These are phyloP conservation scores for Scortum barcoo DNA, from an alignment of 2,113 vertebrate species.

Conservation along the genomic window DNA sequence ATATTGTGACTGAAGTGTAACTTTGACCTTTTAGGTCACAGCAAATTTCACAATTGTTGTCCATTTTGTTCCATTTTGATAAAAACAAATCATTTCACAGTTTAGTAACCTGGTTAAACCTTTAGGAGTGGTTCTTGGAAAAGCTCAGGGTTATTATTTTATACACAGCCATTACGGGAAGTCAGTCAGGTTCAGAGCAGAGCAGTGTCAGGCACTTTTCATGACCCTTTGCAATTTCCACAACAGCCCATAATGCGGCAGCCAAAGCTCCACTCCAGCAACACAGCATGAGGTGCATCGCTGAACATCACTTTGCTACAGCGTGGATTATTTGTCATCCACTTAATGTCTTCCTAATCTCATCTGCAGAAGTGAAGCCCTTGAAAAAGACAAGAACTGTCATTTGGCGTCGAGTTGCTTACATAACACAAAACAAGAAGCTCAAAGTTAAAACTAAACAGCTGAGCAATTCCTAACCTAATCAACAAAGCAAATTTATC, in stretches of 20 bases:
- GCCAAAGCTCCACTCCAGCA: neutral
- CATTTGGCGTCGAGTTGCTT: slow-evolving; percentile 26
- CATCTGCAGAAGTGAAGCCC: slow-evolving; percentile 15
- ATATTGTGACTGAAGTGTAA: neutral
- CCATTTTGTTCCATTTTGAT: slow-evolving; percentile 9
- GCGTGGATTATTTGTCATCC: slow-evolving; percentile 8
- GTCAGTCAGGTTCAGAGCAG: slow-evolving; percentile 9
- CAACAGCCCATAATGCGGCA: slow-evolving; percentile 23
- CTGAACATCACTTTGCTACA: slow-evolving; percentile 13
- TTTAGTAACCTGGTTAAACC: neutral
- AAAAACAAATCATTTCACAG: neutral
- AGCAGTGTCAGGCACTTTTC: neutral
- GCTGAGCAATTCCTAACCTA: slow-evolving; percentile 75
- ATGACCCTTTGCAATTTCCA: slow-evolving; percentile 19
- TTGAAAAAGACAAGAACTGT: slow-evolving; percentile 24
- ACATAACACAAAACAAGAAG: slow-evolving; percentile 52
- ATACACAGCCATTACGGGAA: slow-evolving; percentile 37
- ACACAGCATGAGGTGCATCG: neutral
- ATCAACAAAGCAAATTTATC: slow-evolving; percentile 83
- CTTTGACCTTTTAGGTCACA: neutral
- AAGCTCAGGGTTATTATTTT: slow-evolving; percentile 14
- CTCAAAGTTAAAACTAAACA: slow-evolving; percentile 71
- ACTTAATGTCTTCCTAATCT: slow-evolving; percentile 12
- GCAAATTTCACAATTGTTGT: neutral
- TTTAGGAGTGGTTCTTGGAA: neutral